Conservation (phyloP, 2,113 vertebrate species). For the Micromys minutus region DNA sequence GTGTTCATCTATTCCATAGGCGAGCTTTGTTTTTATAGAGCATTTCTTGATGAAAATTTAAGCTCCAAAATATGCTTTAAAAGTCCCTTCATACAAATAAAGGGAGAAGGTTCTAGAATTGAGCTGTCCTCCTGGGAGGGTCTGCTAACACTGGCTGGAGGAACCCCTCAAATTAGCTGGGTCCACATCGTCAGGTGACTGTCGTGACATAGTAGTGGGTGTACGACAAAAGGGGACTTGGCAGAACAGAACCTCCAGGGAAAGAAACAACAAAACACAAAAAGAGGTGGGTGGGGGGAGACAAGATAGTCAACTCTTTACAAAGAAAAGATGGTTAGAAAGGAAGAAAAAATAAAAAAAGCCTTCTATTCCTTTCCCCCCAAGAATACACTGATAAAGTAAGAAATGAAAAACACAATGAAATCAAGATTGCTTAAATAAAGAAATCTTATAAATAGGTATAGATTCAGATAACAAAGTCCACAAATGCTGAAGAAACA, state of each 20-base stretch:
- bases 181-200: neutral
- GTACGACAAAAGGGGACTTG: neutral
- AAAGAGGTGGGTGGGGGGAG: no score
- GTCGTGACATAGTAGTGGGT: neutral
- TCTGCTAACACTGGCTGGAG: neutral
- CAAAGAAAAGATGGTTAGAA: neutral
- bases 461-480: slow-evolving; percentile 15
- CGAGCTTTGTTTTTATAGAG: slow-evolving; percentile 54
- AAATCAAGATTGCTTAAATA: slow-evolving; percentile 45
- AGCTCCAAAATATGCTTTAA: neutral
- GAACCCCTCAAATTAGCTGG: rapidly evolving
- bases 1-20: neutral
- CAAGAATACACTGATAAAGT: neutral
- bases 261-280: neutral
- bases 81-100: neutral
- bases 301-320: neutral
- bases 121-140: neutral
- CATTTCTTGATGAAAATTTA: slow-evolving; percentile 37
- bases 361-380: neutral
- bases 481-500: neutral
- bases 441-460: slow-evolving; percentile 57
- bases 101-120: neutral
- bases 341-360: neutral
- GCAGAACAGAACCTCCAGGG: neutral
- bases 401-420: slow-evolving; percentile 26